phyloP scores from a whole-genome alignment of 2,888 invertebrate genomes.

The Campoletis raptor region DNA sequence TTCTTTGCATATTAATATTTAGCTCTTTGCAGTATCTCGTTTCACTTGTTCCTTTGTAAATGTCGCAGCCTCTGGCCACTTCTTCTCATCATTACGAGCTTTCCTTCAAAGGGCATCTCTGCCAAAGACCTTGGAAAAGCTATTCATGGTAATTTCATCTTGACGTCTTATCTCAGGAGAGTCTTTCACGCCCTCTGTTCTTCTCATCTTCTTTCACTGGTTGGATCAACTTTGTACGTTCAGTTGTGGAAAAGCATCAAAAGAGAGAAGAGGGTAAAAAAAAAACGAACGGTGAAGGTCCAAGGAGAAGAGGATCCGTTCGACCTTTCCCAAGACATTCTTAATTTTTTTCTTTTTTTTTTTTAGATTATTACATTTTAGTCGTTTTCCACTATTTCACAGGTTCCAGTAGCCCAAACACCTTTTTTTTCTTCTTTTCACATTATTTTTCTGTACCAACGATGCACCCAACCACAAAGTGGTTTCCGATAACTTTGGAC shows the following conservation, averaged over 20 bases:
- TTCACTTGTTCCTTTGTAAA: slow-evolving; percentile 32
- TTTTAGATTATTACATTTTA: neutral
- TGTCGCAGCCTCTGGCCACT: slow-evolving; percentile 30
- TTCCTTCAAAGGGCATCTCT: slow-evolving; percentile 50
- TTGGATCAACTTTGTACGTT: slow-evolving; percentile 65
- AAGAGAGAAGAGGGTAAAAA: neutral
- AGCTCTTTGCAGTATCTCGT: slow-evolving; percentile 37
- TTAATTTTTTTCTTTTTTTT: neutral
- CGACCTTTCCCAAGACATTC: neutral
- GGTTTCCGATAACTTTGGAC: slow-evolving; percentile 72
- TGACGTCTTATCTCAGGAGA: slow-evolving; percentile 67
- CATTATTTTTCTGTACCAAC: neutral
- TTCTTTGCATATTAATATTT: slow-evolving; percentile 57
- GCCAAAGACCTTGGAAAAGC: slow-evolving; percentile 57
- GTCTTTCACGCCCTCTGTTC: slow-evolving; percentile 56
- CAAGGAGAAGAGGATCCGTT: neutral
- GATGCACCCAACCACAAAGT: slow-evolving; percentile 65
- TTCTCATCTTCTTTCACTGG: slow-evolving; percentile 53
- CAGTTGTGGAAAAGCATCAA: slow-evolving; percentile 3
- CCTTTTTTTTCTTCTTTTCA: neutral
- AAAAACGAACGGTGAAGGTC: neutral
- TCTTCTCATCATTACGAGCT: slow-evolving; percentile 29
- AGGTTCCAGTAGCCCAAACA: neutral
- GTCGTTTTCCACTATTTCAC: neutral
- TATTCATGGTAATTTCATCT: slow-evolving; percentile 71